These are phyloP conservation scores for Alaudala cheleensis DNA, from an alignment of 2,113 vertebrate species.

Conservation along the genomic window DNA sequence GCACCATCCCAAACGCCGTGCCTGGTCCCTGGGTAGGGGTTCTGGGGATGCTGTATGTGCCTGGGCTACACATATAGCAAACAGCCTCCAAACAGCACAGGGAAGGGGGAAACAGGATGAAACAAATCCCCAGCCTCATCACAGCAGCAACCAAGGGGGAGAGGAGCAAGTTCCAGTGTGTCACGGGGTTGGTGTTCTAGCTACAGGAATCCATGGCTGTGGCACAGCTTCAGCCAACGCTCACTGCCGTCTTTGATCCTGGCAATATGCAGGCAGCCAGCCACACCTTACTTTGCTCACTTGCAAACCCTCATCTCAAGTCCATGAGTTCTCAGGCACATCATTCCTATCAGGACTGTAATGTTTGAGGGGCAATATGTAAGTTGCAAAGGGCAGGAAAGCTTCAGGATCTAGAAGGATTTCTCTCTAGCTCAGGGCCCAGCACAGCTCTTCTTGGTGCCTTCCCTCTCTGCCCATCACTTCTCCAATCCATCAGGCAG, in stretches of 20 bases:
- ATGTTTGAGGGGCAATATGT: neutral
- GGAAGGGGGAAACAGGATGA: neutral
- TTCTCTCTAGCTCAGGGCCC: neutral
- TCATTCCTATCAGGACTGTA: neutral
- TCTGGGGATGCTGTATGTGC: neutral
- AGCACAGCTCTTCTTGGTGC: neutral
- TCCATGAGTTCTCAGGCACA: fast-evolving
- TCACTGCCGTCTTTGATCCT: neutral
- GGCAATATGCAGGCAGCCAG: neutral
- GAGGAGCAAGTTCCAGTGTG: fast-evolving
- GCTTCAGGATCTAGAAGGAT: neutral
- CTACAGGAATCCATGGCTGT: neutral
- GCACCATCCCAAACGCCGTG: fast-evolving
- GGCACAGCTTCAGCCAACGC: neutral
- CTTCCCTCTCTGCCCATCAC: fast-evolving
- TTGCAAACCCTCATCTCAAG: neutral
- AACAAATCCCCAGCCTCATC: neutral
- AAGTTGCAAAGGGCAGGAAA: neutral
- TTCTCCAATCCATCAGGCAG: neutral
- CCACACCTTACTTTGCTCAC: neutral
- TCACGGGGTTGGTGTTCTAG: fast-evolving
- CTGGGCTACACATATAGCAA: neutral
- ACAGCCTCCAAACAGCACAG: neutral
- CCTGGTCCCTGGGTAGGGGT: too few species aligned
- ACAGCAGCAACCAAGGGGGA: neutral